Evolutionary conservation across 92 coral and sea anemone genomes (phyloP), one percentile per base, ranked within the genome.

Genomic region (Epizoanthus scotinus): DNA sequence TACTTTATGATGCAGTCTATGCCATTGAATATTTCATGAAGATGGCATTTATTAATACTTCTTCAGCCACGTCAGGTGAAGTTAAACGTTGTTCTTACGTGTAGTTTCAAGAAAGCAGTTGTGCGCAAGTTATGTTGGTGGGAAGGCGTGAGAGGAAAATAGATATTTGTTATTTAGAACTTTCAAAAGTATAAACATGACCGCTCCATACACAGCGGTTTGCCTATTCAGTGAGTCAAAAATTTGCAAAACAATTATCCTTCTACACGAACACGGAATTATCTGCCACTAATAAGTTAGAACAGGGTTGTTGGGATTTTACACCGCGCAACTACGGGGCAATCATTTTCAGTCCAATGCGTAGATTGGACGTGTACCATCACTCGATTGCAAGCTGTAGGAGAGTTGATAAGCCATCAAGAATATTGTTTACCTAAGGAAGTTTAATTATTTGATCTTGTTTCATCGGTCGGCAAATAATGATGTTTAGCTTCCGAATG

Each of bases 371-470:
- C 26, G 8, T 13, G 27, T 24, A 19, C 59, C 6, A 36, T 24
- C 52, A 36, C 59, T 74, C 52, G 14, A 38, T 36, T 58, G 57
- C 63, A 18, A 47, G 78, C 28, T 74, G 62, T 28, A 19, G 66
- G 38, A 34, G 61, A 58, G 22, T 56, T 15, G 79, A 57, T 74
- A 74, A 74, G 67, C 65, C 50, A 57, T 55, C 79, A 15, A 27
- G 57, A 56, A 38, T 52, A 56, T 27, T 58, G 27, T 57, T 56
- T 34, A 34, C 31, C 79, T 56, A 56, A 38, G 19, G 61, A 56
- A 57, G 52, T 73, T 73, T 73, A 57, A 73, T 71, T 56, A 57
- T 29, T 57, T 58, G 79, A 22, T 73, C 27, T 34, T 20, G 50
- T 73, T 73, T 73, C 79, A 73, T n/a, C 13, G 29, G 40, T 36